Percentiles rank a stretch among this genome's conserved stretches.
These are phyloP conservation scores for Lethrus apterus DNA, from an alignment of 1,140 invertebrate genomes.

Conservation along the genomic window DNA sequence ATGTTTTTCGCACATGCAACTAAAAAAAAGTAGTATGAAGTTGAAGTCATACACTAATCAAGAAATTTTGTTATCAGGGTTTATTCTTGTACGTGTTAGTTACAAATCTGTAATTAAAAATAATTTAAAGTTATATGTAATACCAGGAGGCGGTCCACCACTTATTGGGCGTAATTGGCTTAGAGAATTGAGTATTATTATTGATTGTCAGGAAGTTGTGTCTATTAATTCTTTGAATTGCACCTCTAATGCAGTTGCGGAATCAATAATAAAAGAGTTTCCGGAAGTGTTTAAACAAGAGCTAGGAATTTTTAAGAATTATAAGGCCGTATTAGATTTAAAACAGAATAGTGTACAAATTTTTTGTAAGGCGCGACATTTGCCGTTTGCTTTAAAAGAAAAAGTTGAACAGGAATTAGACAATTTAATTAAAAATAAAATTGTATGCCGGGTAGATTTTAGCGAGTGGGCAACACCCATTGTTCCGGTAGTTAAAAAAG, in stretches of 20 bases:
- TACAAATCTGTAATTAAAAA: not conserved
- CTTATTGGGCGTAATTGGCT: constrained; percentile 4
- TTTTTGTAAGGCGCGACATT: constrained; percentile 33
- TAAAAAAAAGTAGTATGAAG: not conserved
- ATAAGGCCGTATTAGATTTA: constrained; percentile 22
- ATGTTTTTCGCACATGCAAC: not conserved
- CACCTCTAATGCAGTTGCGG: constrained; percentile 2
- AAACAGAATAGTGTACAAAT: constrained; percentile 30
- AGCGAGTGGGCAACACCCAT: constrained; percentile 47
- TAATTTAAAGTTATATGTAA: constrained; percentile 1
- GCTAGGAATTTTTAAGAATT: constrained; percentile 19
- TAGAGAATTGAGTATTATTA: constrained; percentile 3
- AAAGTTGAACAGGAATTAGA: constrained; percentile 28
- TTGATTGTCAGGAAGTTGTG: not conserved
- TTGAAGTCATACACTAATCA: constrained; percentile 5
- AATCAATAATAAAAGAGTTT: too few relatives aligned
- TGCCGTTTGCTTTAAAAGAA: constrained; percentile 31
- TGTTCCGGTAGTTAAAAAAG: constrained; percentile 37
- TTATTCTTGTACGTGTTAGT: not conserved
- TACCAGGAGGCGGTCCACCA: constrained; percentile 2
- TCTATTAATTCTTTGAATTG: not conserved
- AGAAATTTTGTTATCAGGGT: not conserved
- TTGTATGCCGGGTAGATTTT: constrained; percentile 27
- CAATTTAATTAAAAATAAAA: constrained; percentile 1
- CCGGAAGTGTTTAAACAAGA: constrained; percentile 13